A percentile compares a stretch with the other conserved stretches of the same genome.
Conservation (phyloP, 2,113 vertebrate genomes). For the Crotalus helleri region DNA sequence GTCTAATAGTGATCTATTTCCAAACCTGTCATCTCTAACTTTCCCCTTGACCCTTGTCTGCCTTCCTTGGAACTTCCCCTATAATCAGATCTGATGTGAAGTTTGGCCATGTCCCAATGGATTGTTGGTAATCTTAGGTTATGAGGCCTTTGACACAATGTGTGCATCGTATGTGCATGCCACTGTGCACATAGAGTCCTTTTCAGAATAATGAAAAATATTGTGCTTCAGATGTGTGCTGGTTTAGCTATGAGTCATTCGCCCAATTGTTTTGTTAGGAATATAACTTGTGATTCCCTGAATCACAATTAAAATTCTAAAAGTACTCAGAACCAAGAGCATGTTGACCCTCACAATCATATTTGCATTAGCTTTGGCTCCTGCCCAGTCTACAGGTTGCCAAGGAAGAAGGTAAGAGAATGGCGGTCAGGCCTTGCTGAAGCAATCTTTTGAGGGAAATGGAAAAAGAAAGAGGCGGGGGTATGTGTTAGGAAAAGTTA, state of each 20-base stretch:
- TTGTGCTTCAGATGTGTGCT: not conserved
- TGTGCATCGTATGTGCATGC: not conserved
- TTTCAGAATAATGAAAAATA: not conserved
- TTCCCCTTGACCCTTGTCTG: not conserved
- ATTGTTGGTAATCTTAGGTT: not conserved
- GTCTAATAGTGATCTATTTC: not conserved
- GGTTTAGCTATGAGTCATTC: not conserved
- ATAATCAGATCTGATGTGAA: not conserved
- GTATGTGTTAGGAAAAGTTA: not conserved
- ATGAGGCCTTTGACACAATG: not conserved
- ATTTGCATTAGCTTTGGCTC: not conserved
- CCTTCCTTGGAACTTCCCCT: not conserved
- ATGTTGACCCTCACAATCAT: not conserved
- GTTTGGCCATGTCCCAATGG: not conserved
- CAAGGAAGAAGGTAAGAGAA: not conserved
- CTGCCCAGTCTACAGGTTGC: not conserved
- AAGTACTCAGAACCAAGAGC: not conserved
- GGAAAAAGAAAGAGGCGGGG: not conserved
- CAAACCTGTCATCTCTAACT: not conserved
- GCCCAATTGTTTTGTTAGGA: not conserved
- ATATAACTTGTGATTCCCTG: not conserved
- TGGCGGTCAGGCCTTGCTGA: not conserved
- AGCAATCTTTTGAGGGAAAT: not conserved
- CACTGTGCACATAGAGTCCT: not conserved
- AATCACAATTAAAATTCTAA: not conserved